These are phyloP conservation scores for Stenichneumon culpator DNA, from an alignment of 2,888 invertebrate genomes.

Conservation along the genomic window DNA sequence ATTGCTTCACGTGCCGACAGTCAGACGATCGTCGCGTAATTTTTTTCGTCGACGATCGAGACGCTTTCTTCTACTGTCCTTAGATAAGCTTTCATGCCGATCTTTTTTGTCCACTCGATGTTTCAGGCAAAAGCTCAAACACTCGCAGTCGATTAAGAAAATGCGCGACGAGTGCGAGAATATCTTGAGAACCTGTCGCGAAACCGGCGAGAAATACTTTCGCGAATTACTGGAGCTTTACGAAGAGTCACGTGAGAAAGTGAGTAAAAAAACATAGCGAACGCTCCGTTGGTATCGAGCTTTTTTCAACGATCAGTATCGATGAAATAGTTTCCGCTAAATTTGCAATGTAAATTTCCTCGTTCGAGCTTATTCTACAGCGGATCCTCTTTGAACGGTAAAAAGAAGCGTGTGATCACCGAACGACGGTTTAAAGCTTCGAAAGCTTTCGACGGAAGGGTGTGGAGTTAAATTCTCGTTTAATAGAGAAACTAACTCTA, in stretches of 20 bases:
- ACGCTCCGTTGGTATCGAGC: background rate
- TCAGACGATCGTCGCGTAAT: background rate
- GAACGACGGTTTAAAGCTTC: constrained; percentile 44
- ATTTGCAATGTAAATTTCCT: constrained; percentile 51
- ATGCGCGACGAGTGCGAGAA: constrained; percentile 66
- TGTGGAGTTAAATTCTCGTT: constrained; percentile 45
- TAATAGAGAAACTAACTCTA: constrained; percentile 52
- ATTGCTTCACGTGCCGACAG: background rate
- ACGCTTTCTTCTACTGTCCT: background rate
- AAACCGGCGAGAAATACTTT: constrained; percentile 67
- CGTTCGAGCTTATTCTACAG: background rate
- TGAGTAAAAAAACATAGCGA: constrained; percentile 39
- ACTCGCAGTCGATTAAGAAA: constrained; percentile 28
- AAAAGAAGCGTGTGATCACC: constrained; percentile 9
- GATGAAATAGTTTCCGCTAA: background rate
- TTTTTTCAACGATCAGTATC: background rate
- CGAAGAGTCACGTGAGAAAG: constrained; percentile 64
- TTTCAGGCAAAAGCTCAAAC: constrained; percentile 57
- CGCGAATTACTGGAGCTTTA: constrained; percentile 67
- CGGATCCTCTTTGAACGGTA: background rate
- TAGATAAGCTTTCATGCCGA: background rate
- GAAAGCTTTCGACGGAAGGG: background rate
- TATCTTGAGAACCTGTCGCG: constrained; percentile 61
- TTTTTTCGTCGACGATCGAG: background rate
- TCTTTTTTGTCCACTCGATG: background rate